These are phyloP conservation scores for Zophobas morio DNA, from an alignment of 1,140 invertebrate genomes.

Conservation along the genomic window DNA sequence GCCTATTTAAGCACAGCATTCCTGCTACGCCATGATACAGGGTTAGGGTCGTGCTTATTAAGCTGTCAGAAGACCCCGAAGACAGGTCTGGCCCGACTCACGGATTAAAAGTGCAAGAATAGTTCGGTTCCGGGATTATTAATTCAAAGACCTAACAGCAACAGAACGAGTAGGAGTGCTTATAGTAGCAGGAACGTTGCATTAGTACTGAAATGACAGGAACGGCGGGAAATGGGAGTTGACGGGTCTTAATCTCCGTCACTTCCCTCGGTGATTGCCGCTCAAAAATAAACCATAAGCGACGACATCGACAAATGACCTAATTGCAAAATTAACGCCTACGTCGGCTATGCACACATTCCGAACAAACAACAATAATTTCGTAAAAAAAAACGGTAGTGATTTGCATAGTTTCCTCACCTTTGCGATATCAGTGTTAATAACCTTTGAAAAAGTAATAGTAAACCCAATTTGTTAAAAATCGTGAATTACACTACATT, in stretches of 20 bases:
- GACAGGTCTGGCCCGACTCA: constrained; percentile 28
- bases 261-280: constrained; percentile 45
- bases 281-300: constrained; percentile 40
- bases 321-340: too few relatives aligned
- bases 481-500: too few relatives aligned
- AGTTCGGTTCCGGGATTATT: constrained; percentile 38
- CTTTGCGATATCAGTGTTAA: too few relatives aligned
- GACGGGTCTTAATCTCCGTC: constrained; percentile 52
- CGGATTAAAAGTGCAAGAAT: constrained; percentile 42
- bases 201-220: constrained; percentile 41
- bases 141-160: constrained; percentile 21
- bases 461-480: too few relatives aligned
- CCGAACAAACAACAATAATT: too few relatives aligned
- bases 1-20: constrained; percentile 24
- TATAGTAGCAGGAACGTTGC: constrained; percentile 18
- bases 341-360: too few relatives aligned
- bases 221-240: constrained; percentile 50
- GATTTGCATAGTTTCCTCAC: too few relatives aligned
- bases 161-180: constrained; percentile 25
- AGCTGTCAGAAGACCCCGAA: constrained; percentile 30
- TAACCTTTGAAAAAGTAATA: too few relatives aligned
- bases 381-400: too few relatives aligned
- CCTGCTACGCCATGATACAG: constrained; percentile 22
- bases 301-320: constrained; percentile 18
- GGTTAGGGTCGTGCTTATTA: constrained; percentile 30